These are phyloP conservation scores for Apodemus agrarius DNA, from an alignment of 2,797 vertebrate genomes.

Conservation along the genomic window DNA sequence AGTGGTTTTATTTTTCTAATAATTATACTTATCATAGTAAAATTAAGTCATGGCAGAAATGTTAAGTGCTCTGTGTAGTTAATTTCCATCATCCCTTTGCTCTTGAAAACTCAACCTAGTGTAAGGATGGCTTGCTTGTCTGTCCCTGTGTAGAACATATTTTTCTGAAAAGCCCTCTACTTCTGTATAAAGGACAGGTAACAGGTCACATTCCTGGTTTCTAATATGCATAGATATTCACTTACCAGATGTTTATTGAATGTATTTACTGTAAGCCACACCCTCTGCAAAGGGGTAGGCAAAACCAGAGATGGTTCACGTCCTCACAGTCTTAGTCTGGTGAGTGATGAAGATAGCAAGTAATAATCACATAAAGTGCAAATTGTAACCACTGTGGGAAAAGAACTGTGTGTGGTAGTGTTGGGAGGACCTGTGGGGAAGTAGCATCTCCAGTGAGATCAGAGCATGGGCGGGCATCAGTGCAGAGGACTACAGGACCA, in stretches of 20 bases:
- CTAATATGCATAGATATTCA: neutral
- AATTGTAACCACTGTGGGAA: constrained; percentile 2
- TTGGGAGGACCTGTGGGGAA: neutral
- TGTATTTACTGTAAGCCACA: neutral
- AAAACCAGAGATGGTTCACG: constrained; percentile 9
- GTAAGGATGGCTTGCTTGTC: constrained; percentile 24
- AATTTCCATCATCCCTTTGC: neutral
- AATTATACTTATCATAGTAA: constrained; percentile 36
- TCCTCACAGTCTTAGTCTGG: neutral
- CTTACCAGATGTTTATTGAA: neutral
- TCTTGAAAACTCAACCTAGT: constrained; percentile 53
- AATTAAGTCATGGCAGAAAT: constrained; percentile 16
- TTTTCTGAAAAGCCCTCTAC: constrained; percentile 22
- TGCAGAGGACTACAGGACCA: neutral
- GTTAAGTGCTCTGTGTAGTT: neutral
- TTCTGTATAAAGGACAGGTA: neutral
- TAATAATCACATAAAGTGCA: neutral
- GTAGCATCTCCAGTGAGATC: neutral
- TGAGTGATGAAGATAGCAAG: neutral
- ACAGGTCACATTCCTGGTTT: neutral
- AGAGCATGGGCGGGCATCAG: neutral
- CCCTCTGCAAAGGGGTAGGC: constrained; percentile 12
- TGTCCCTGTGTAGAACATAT: neutral
- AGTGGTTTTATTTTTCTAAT: neutral
- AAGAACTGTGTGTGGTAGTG: neutral